Conservation (phyloP, 2,797 vertebrate genomes). For the Hafferia zeledoni region DNA sequence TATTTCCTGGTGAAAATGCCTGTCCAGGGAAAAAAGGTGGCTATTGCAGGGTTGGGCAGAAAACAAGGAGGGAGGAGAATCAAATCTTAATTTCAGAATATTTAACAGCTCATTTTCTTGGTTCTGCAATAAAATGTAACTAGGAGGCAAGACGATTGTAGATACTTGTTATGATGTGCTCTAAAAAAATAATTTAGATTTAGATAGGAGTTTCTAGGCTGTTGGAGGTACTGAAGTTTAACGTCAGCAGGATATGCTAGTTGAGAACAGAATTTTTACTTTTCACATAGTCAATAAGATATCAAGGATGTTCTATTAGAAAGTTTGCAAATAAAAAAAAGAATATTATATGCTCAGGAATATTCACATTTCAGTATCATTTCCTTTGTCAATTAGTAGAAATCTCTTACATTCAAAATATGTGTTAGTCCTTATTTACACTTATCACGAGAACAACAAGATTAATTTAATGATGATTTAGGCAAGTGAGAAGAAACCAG, state of each 20-base stretch:
- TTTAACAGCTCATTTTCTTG: background rate
- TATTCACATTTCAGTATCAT: background rate
- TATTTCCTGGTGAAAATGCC: background rate
- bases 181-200: background rate
- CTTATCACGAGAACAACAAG: background rate
- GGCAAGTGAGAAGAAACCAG: background rate
- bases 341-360: background rate
- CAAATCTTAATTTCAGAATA: background rate
- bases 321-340: background rate
- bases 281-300: background rate
- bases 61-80: background rate
- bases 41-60: background rate
- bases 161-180: background rate
- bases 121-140: background rate
- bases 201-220: background rate
- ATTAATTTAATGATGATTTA: background rate
- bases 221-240: background rate
- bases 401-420: background rate
- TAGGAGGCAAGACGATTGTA: background rate
- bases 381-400: background rate
- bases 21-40: background rate
- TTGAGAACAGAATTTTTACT: background rate
- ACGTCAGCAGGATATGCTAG: background rate
- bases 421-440: background rate
- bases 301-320: background rate